Conservation (phyloP, 92 coral and sea anemone species). For the Diadumene lineata region DNA sequence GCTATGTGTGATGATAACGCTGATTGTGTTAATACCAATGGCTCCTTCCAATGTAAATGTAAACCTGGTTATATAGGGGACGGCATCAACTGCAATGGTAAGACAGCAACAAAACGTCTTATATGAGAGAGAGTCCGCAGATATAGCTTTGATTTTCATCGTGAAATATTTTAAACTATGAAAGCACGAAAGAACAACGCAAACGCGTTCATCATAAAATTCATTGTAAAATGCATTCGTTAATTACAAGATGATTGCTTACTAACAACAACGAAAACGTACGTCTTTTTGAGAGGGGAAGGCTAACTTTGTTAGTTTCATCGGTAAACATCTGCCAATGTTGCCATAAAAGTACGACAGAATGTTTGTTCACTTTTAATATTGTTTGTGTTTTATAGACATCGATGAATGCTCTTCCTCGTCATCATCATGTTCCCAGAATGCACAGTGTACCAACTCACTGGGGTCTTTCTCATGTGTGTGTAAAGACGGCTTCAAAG, state of each 20-base stretch:
- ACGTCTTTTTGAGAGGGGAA: too few species aligned
- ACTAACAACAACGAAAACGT: too few species aligned
- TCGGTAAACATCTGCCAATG: too few species aligned
- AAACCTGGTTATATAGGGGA: conserved; percentile 52
- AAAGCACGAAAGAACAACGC: too few species aligned
- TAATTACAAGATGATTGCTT: too few species aligned
- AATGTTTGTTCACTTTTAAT: neutral
- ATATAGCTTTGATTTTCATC: too few species aligned
- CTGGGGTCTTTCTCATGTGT: conserved; percentile 62
- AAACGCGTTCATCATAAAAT: too few species aligned
- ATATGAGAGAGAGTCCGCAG: too few species aligned
- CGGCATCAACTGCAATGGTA: conserved; percentile 65
- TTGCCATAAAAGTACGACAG: too few species aligned
- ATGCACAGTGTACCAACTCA: conserved; percentile 53
- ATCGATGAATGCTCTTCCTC: conserved; percentile 24
- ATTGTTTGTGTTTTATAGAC: conserved; percentile 6
- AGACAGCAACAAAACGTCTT: neutral
- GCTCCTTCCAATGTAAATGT: conserved; percentile 73
- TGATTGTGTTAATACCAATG: conserved; percentile 57
- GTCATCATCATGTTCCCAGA: neutral
- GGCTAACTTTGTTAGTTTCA: too few species aligned
- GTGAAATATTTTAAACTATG: too few species aligned
- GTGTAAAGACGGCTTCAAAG: conserved; percentile 57
- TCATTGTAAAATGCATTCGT: too few species aligned
- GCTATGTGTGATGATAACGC: conserved; percentile 51